Percentiles rank a stretch among this genome's conserved stretches.
These are phyloP conservation scores for Coturnix japonica DNA, from an alignment of 2,113 vertebrate genomes.

Conservation along the genomic window DNA sequence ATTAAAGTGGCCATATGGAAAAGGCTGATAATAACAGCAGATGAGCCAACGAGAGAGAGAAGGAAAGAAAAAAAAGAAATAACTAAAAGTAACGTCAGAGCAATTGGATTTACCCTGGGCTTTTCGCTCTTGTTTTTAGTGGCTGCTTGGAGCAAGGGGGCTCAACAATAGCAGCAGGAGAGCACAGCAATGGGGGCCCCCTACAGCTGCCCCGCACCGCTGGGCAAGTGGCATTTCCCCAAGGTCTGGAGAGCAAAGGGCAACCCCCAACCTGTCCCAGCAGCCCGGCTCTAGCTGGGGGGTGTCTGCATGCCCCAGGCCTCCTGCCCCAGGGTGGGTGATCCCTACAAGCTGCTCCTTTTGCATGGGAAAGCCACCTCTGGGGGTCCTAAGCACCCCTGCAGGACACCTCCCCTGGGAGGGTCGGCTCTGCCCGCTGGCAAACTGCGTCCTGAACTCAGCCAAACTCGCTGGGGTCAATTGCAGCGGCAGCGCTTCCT, in stretches of 20 bases:
- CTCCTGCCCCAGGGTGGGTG: not conserved
- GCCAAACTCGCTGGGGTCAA: not conserved
- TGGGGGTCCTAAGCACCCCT: not conserved
- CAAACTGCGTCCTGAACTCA: conserved; percentile 25
- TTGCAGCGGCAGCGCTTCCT: not conserved
- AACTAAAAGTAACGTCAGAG: conserved; percentile 39
- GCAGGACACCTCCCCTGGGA: not conserved
- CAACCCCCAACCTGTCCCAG: not conserved
- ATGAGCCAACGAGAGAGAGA: conserved; percentile 48
- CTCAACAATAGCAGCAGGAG: conserved; percentile 1
- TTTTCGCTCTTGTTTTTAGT: conserved; percentile 37
- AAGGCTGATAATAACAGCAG: conserved; percentile 74
- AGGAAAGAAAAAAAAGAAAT: not conserved
- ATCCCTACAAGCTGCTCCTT: not conserved
- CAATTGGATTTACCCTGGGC: not conserved
- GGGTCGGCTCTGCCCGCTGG: not conserved
- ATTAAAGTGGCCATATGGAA: conserved; percentile 85
- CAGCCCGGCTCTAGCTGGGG: not conserved
- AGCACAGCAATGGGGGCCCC: not conserved
- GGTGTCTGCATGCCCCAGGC: not conserved
- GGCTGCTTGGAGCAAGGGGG: not conserved
- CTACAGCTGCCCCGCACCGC: not conserved
- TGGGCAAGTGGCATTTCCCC: not conserved
- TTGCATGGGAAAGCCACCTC: not conserved
- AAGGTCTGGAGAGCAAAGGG: not conserved